Conservation (phyloP, 2,113 vertebrate genomes). For the Carassius auratus region DNA sequence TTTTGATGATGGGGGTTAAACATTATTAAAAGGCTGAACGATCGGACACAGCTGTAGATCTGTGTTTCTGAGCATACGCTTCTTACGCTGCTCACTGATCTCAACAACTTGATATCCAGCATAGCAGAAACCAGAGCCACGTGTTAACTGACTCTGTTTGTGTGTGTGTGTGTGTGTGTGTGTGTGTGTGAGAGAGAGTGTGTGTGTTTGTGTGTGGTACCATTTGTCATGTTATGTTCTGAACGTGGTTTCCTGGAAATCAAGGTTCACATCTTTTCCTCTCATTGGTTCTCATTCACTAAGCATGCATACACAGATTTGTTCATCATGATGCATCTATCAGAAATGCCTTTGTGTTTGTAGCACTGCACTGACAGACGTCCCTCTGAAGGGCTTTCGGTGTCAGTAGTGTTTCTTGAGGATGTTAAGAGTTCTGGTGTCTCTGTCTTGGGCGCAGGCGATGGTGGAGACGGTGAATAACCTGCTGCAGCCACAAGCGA, state of each 20-base stretch:
- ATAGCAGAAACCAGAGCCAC: not conserved
- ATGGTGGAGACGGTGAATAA: slow-evolving; percentile 99
- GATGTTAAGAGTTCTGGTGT: not conserved
- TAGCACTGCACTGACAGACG: too few relatives aligned
- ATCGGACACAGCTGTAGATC: slow-evolving; percentile 9
- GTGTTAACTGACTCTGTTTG: not conserved
- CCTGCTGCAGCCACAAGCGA: slow-evolving; percentile 90
- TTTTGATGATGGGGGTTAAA: slow-evolving; percentile 57
- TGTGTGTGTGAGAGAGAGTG: too few relatives aligned
- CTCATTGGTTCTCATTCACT: too few relatives aligned
- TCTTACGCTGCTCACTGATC: not conserved
- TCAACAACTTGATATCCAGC: not conserved
- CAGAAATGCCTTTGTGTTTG: too few relatives aligned
- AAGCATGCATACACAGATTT: too few relatives aligned
- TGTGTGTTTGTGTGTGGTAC: too few relatives aligned
- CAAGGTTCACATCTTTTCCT: too few relatives aligned
- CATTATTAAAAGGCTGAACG: slow-evolving; percentile 63
- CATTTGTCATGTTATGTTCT: not conserved
- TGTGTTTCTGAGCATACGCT: not conserved
- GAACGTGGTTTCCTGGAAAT: too few relatives aligned
- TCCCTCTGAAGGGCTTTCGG: too few relatives aligned
- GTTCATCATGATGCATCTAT: too few relatives aligned
- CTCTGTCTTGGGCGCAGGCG: slow-evolving; percentile 74
- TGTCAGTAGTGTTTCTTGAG: not conserved
- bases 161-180: not conserved